These are phyloP conservation scores for Oenanthe melanoleuca DNA, from an alignment of 2,113 vertebrate genomes.

Conservation along the genomic window DNA sequence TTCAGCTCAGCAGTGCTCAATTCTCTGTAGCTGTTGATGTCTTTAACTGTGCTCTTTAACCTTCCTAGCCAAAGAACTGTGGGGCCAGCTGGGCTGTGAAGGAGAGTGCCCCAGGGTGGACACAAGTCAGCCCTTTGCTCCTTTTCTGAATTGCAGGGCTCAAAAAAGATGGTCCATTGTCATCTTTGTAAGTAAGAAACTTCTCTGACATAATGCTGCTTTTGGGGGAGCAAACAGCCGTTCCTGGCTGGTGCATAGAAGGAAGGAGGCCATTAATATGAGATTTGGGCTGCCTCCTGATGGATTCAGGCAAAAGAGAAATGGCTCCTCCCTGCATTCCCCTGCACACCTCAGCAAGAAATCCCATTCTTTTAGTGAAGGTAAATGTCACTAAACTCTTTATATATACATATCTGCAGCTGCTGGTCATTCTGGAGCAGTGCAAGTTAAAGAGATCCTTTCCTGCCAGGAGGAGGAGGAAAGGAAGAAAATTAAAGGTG, in stretches of 20 bases:
- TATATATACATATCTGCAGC: accelerated
- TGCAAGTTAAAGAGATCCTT: background rate
- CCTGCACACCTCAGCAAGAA: background rate
- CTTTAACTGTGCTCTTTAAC: background rate
- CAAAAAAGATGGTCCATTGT: background rate
- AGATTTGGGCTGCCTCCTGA: background rate
- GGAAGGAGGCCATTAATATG: accelerated
- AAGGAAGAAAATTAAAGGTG: background rate
- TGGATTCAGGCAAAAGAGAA: background rate
- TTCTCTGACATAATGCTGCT: background rate
- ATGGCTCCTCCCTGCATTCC: background rate
- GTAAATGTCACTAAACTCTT: background rate
- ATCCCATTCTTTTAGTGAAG: background rate
- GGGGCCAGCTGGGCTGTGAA: background rate
- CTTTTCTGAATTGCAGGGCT: background rate
- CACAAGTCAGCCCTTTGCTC: background rate
- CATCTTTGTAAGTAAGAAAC: background rate
- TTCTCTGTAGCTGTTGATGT: background rate
- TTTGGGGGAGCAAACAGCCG: background rate
- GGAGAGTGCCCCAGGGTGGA: background rate
- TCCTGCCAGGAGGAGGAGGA: background rate
- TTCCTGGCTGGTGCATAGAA: background rate
- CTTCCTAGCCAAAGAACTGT: background rate
- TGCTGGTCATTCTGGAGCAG: background rate
- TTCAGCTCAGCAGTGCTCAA: background rate